Evolutionary conservation across 2,888 invertebrate genomes (phyloP).

Genomic region (Balanococcus diminutus): DNA sequence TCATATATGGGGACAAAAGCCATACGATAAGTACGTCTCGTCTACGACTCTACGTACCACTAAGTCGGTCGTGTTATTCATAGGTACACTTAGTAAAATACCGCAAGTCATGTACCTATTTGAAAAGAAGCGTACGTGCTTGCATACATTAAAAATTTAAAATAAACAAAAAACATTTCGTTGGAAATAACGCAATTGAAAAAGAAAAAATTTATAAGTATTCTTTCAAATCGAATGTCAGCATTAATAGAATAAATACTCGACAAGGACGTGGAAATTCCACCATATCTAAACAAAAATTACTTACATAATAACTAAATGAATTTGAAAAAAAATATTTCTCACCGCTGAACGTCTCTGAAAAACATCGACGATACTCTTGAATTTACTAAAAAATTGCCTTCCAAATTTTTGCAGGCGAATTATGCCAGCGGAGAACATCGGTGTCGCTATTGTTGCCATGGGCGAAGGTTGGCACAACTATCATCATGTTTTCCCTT

Average conservation of each 20-base stretch:
- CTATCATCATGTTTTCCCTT: slow-evolving; percentile 91
- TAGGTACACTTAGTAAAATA: background rate
- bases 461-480: slow-evolving; percentile 94
- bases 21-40: slow-evolving; percentile 73
- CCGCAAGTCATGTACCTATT: slow-evolving; percentile 21
- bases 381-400: background rate
- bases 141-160: slow-evolving; percentile 25
- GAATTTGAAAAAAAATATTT: background rate
- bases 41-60: too few species aligned
- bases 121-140: slow-evolving; percentile 8
- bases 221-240: slow-evolving; percentile 24
- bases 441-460: slow-evolving; percentile 73
- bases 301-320: background rate
- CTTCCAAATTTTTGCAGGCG: slow-evolving; percentile 64
- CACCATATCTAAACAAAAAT: background rate
- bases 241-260: slow-evolving; percentile 20
- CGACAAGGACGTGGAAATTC: slow-evolving; percentile 36
- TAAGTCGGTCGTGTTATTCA: background rate
- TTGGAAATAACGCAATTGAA: background rate
- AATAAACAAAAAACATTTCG: slow-evolving; percentile 5
- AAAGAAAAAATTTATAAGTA: slow-evolving; percentile 25
- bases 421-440: slow-evolving; percentile 81
- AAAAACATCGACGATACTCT: background rate
- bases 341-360: background rate
- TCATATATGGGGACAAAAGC: slow-evolving; percentile 76